Evolutionary conservation across 2,888 invertebrate species (phyloP), one percentile per base, ranked within the genome.

Genomic region (Aphidius colemani): DNA sequence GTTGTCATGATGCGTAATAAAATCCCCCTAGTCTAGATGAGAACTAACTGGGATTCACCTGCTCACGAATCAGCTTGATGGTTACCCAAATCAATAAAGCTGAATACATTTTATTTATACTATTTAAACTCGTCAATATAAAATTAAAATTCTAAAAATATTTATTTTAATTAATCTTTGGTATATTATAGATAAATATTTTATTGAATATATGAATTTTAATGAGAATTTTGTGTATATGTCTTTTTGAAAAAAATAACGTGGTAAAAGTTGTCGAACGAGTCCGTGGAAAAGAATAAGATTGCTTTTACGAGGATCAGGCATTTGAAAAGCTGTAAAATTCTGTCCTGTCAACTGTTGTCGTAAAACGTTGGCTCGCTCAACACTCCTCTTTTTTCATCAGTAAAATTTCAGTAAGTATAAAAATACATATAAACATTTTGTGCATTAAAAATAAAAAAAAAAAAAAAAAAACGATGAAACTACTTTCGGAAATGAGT

Each of bases 321-420:
- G 70, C 70, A 73, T 74, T 75, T 75, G 73, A 73, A 73, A 75
- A 73, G 76, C 70, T 69, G 73, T 76, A 74, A 76, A 76, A 75
- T 75, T 75, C 70, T 67, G 69, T 70, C 71, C 75, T 70, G 72
- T 72, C 74, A 70, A 71, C 67, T 72, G 69, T 66, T 68, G 64
- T 70, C 70, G 67, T 50, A 55, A 62, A 62, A 57, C 59, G 53
- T 30, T 50, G 45, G 59, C 66, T 68, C 67, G 69, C 69, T 67
- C 69, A 69, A 65, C 5, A 45, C 6, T 39, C 10, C n/a, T 46
- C 39, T 10, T 46, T 57, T 10, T n/a, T 11, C 41, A 57, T 30
- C 30, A 30, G 3, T 30, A 3, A 30, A 30, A 30, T 30, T 30
- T 30, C 30, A 30, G 30, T 30, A 30, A 30, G 30, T 30, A 30